Evolutionary conservation across 2,113 vertebrate genomes (phyloP).

Genomic region (Dasyornis broadbenti): DNA sequence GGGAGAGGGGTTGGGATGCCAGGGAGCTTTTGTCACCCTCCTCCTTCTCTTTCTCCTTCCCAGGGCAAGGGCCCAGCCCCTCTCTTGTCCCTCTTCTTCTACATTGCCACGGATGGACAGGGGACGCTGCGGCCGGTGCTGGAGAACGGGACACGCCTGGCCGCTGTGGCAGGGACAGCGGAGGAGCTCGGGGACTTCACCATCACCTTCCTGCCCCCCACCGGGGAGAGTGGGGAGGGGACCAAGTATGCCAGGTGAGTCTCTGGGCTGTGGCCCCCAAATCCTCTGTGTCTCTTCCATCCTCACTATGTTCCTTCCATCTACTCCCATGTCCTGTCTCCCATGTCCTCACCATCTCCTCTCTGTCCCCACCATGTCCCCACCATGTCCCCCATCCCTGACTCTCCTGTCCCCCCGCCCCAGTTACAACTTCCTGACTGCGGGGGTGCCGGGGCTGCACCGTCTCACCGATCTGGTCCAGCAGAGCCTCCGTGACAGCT

Average conservation of each 20-base stretch:
- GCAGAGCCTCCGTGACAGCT: slow-evolving; percentile 80
- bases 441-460: slow-evolving; percentile 80
- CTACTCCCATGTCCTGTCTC: not conserved
- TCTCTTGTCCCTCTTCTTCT: slow-evolving; percentile 90
- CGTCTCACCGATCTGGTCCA: slow-evolving; percentile 85
- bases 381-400: not conserved
- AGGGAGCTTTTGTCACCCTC: not conserved
- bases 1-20: not conserved
- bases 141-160: slow-evolving; percentile 74
- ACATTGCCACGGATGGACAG: slow-evolving; percentile 86
- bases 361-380: too few relatives aligned
- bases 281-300: not conserved
- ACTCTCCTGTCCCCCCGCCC: not conserved
- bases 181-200: slow-evolving; percentile 89
- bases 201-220: slow-evolving; percentile 83
- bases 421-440: slow-evolving; percentile 88
- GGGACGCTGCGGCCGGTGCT: slow-evolving; percentile 77
- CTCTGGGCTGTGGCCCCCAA: fast-evolving
- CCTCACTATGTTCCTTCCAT: not conserved
- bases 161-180: slow-evolving; percentile 75
- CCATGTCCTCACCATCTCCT: fast-evolving
- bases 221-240: slow-evolving; percentile 48
- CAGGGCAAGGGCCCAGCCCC: slow-evolving; percentile 48
- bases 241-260: slow-evolving; percentile 82
- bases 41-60: not conserved